Base-by-base conservation (phyloP, 2,797 vertebrate species). In the Astyanax mexicanus region DNA sequence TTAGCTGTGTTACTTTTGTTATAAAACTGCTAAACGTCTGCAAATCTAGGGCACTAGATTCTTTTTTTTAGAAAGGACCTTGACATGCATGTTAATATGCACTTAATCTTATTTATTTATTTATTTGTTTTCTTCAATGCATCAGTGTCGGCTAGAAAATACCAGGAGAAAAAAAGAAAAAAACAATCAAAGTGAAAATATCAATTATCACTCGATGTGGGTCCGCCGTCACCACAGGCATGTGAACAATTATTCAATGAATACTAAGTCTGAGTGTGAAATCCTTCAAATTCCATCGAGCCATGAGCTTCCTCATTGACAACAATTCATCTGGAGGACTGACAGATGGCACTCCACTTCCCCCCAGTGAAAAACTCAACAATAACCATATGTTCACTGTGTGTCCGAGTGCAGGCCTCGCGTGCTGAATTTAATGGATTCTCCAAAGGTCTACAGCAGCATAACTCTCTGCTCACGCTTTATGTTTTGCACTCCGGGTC, bases 41-140 rank as follows among this genome's bases (percentile, higher is more conserved):
- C n/a, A n/a, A 47, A 67, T 49, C 25, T 35, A 49, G 64, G 25
- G 49, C 44, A 19, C 15, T 19, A n/a, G n/a, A n/a, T n/a, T n/a
- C n/a, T 11, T 47, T 17, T 32, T 32, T 27, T n/a, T 61, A 6
- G 17, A 49, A 67, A 35, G 15, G 29, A 67, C 27, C 40, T 27
- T 27, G 40, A 58, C 58, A 38, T 17, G 40, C 15, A 13, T 66
- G 64, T 49, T 32, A 67, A 67, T 47, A 11, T 47, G 62, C 40
- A 66, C 42, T 15, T 65, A 67, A 67, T 40, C 17, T 19, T n/a
- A 47, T n/a, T n/a, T n/a, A n/a, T n/a, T n/a, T n/a, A n/a, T n/a
- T n/a, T n/a, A n/a, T n/a, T n/a, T n/a, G n/a, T 55, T 27, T 52
- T 27, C 5, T 5, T 9, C 3, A 9, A 2, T 65, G 40, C 42